Base-by-base conservation (phyloP, 2,113 vertebrate species). In the Hemiprocne comata region DNA sequence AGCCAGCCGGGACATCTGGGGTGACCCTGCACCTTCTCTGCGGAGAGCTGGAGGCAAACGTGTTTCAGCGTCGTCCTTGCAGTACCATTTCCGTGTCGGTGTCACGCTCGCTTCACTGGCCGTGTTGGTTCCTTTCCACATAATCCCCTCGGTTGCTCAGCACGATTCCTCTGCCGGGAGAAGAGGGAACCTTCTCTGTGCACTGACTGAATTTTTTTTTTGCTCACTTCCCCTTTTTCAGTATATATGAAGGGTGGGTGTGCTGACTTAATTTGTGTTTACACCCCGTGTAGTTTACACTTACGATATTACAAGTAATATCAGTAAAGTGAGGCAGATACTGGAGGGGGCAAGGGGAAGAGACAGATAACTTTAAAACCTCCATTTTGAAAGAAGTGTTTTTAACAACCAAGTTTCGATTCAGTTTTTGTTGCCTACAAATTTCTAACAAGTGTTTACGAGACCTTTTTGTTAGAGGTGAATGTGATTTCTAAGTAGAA, bases 111-210 rank as follows among this genome's bases (percentile, higher is more conserved):
- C 53, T 55, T 18, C 29, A 18, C 29, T 54, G 8, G 5, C 12
- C 15, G 0, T 3, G 0, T 5, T 4, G n/a, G 9, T 50, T 51
- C 19, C 48, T 24, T 21, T 2, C 26, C 18, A 2, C n/a, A 12
- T 2, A 5, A 3, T 12, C 15, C 29, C 0, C 25, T 7, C 3
- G 31, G 50, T 62, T 70, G 61, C 69, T 26, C 10, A 4, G 38
- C 60, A 8, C 18, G 2, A 1, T 21, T 28, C 20, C 28, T 25
- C 24, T 40, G 20, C 55, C 8, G 21, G 40, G 40, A 24, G 29
- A 8, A 13, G 24, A 14, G 44, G 51, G 24, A 23, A 6, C 2
- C 23, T n/a, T 33, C 62, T 11, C 50, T 7, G 14, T 5, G 20
- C 38, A 2, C 38, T 16, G 61, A 11, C 20, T 0, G 17, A 13